A percentile compares a stretch with the other conserved stretches of the same genome.
Evolutionary conservation across 1,140 invertebrate species (phyloP).

Genomic region (Aradophagus sp.): DNA sequence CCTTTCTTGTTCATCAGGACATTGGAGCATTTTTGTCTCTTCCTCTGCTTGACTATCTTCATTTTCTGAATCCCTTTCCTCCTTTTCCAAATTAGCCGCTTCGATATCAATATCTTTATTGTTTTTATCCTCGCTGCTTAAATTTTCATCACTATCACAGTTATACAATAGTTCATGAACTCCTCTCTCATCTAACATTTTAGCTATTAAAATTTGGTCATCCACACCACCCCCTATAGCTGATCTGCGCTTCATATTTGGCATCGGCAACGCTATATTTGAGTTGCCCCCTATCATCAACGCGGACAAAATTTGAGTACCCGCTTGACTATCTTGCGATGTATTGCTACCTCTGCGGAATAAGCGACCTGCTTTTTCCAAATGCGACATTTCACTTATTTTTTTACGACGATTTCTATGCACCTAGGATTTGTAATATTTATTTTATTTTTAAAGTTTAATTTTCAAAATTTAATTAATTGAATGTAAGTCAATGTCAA

Average conservation of each 20-base stretch:
- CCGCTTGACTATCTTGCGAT: constrained; percentile 85
- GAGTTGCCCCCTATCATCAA: constrained; percentile 69
- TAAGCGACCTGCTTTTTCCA: constrained; percentile 71
- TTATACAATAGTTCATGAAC: constrained; percentile 75
- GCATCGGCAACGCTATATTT: constrained; percentile 71
- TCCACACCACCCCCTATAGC: constrained; percentile 74
- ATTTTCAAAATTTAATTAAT: neutral
- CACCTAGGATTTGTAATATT: constrained; percentile 12
- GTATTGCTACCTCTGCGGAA: constrained; percentile 83
- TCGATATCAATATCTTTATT: constrained; percentile 76
- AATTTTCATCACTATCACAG: constrained; percentile 74
- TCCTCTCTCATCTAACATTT: constrained; percentile 75
- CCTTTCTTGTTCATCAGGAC: constrained; percentile 42
- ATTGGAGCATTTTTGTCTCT: constrained; percentile 67
- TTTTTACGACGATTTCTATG: constrained; percentile 63
- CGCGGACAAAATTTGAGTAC: constrained; percentile 76
- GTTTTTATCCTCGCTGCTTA: constrained; percentile 72
- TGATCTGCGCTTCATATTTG: constrained; percentile 77
- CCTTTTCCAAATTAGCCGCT: constrained; percentile 66
- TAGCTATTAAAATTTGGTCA: constrained; percentile 72
- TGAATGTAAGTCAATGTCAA: too few species aligned
- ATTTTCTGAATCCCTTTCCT: constrained; percentile 70
- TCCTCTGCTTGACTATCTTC: constrained; percentile 76
- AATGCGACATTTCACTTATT: constrained; percentile 27
- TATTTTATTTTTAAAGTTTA: too few species aligned